Base-by-base conservation (phyloP, 2,888 invertebrate genomes). In the Dicycla oo region DNA sequence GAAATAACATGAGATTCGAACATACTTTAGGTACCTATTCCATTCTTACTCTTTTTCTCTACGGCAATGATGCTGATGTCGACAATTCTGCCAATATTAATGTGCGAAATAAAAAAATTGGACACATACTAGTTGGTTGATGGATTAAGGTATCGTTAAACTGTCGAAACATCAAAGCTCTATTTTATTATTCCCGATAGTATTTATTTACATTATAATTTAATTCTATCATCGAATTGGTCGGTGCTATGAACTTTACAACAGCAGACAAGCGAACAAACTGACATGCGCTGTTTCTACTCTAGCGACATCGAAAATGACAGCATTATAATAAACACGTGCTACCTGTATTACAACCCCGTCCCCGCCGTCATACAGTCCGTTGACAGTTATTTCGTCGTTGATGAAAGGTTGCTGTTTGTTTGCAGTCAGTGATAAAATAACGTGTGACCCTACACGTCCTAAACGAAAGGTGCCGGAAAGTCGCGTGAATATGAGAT, bases 211-310 rank as follows among this genome's bases (percentile, higher is more conserved):
- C 43, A 60, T 34, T 20, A 49, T 15, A 30, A 66, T 26, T 49
- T 7, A 57, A 56, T 57, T 43, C 3, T 40, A 54, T 30, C 8
- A 54, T 64, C n/a, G 2, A 38, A 64, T 72, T 40, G 53, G 54
- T 64, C 47, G 23, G 30, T 73, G 20, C 54, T 43, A 64, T 47
- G 30, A 54, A 62, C 30, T n/a, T 45, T 53, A 54, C 11, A 64
- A n/a, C 13, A 49, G 15, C 34, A 56, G 10, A 71, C 23, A 60
- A 72, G 34, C 53, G 18, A 71, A 62, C 13, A 45, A 72, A 60
- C 34, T 3, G 15, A 53, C 51, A 53, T 15, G 20, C 20, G 8
- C 15, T 13, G 5, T 66, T 11, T 20, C 61, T 73, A 73, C 10
- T 47, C 40, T 20, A 47, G 47, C 47, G 20, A 47, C 8, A 47